Evolutionary conservation across 2,113 vertebrate species (phyloP).

Genomic region (Onychostoma macrolepis): DNA sequence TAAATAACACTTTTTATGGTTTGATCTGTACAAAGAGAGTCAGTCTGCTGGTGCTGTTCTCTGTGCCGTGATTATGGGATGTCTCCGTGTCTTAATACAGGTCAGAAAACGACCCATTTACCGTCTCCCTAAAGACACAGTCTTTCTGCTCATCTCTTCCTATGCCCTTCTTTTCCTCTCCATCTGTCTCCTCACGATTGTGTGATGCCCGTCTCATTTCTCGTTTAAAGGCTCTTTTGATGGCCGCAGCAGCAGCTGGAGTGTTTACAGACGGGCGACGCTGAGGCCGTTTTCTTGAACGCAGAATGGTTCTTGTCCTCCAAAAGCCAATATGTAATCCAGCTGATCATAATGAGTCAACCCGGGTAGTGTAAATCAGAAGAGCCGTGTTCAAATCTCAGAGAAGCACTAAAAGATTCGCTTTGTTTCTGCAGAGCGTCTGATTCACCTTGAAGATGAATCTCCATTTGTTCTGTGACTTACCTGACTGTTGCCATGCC

Average conservation of each 20-base stretch:
- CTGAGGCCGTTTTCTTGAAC: background rate
- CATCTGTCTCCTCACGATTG: background rate
- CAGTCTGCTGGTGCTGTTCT: background rate
- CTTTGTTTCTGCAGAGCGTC: background rate
- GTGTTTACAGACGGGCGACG: background rate
- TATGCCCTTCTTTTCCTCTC: background rate
- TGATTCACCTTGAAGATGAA: slow-evolving; percentile 6
- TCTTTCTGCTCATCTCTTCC: background rate
- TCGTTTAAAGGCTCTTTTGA: background rate
- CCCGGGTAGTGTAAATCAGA: background rate
- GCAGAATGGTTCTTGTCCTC: background rate
- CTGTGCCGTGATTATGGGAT: slow-evolving; percentile 70
- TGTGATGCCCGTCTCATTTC: background rate
- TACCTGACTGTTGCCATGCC: slow-evolving; percentile 7
- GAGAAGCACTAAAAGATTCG: background rate
- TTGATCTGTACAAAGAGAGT: background rate
- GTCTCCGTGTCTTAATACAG: slow-evolving; percentile 64
- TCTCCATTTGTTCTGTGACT: background rate
- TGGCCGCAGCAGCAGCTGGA: background rate
- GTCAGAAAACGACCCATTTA: slow-evolving; percentile 75
- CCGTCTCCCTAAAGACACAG: slow-evolving; percentile 60
- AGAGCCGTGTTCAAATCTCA: background rate
- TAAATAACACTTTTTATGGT: background rate
- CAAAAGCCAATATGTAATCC: background rate
- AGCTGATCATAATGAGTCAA: background rate